Conservation (phyloP, 2,113 vertebrate genomes). For the Halcyon malimbica region DNA sequence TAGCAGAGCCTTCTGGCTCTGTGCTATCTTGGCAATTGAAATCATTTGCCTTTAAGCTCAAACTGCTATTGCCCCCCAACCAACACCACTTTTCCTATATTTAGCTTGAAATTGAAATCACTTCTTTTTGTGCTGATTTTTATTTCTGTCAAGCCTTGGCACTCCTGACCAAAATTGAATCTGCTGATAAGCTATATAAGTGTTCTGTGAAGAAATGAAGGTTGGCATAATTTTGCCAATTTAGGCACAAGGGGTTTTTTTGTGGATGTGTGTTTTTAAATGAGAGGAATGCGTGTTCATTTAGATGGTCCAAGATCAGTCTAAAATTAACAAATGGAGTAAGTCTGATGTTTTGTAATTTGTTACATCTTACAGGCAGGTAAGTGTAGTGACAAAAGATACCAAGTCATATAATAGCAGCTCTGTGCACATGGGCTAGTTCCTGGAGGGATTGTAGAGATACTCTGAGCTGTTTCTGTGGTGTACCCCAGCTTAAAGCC, state of each 20-base stretch:
- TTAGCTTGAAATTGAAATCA: not conserved
- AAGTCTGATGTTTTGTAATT: not conserved
- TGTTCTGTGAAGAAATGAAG: not conserved
- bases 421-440: accelerated
- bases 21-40: not conserved
- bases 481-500: not conserved
- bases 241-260: not conserved
- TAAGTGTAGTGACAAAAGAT: not conserved
- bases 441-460: not conserved
- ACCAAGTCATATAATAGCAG: accelerated
- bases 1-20: not conserved
- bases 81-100: not conserved
- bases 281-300: not conserved
- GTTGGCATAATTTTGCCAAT: not conserved
- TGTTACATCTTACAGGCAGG: not conserved
- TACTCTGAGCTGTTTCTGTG: not conserved
- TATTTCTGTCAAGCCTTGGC: not conserved
- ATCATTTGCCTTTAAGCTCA: not conserved
- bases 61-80: not conserved
- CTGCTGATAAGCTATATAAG: not conserved
- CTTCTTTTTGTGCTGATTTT: not conserved
- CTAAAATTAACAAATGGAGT: not conserved
- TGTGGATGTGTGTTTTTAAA: not conserved
- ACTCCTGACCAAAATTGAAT: not conserved
- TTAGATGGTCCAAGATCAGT: not conserved